A percentile compares a stretch with the other conserved stretches of the same genome.
Evolutionary conservation across 2,888 invertebrate genomes (phyloP).

Genomic region (Aphodius sticticus): DNA sequence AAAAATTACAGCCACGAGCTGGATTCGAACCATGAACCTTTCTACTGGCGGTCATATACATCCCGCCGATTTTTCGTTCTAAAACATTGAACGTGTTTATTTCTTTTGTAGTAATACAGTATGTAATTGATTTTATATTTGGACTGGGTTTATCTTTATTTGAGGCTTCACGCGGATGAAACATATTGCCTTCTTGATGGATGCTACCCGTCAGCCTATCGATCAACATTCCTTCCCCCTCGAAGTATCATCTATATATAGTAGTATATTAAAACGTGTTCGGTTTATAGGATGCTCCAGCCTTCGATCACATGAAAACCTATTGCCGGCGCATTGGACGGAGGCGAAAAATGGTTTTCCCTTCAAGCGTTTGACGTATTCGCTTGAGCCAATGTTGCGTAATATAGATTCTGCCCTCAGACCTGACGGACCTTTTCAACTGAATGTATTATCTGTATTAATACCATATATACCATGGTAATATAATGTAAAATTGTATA

Average conservation of each 20-base stretch:
- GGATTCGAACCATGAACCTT: background rate
- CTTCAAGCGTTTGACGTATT: background rate
- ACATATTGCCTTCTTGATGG: background rate
- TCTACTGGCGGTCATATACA: background rate
- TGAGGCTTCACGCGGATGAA: background rate
- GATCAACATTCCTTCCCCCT: background rate
- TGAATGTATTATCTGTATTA: background rate
- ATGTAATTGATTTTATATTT: too few relatives aligned
- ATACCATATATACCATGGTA: background rate
- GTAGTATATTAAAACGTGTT: slow-evolving; percentile 4
- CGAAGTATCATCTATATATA: background rate
- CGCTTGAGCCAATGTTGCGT: background rate
- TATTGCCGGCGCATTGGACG: background rate
- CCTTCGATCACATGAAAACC: background rate
- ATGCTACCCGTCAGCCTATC: background rate
- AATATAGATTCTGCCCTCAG: background rate
- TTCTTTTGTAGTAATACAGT: too few relatives aligned
- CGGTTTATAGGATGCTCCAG: background rate
- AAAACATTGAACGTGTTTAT: background rate
- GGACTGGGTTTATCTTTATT: too few relatives aligned
- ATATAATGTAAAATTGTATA: background rate
- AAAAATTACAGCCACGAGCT: too few relatives aligned
- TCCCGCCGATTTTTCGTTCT: background rate
- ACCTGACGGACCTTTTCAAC: background rate
- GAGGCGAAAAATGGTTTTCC: background rate